These are phyloP conservation scores for Dromiciops gliroides DNA, from an alignment of 2,113 vertebrate species.

Conservation along the genomic window DNA sequence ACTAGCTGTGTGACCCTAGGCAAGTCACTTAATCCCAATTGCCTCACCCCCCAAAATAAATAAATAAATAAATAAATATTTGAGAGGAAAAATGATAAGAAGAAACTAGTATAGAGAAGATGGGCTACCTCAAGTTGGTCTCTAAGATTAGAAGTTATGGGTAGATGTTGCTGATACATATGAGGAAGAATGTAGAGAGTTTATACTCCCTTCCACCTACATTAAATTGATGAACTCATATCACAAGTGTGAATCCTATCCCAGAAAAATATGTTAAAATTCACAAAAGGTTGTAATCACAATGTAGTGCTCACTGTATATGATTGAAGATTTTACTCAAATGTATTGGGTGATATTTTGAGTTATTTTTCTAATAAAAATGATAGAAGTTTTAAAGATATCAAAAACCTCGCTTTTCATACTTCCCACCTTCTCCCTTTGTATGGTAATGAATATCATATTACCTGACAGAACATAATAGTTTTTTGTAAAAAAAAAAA, in stretches of 20 bases:
- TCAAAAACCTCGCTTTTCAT: background rate
- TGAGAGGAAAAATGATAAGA: background rate
- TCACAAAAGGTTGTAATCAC: background rate
- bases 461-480: slow-evolving; percentile 2
- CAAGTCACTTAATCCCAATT: no score
- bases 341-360: background rate
- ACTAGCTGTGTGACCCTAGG: no score
- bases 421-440: background rate
- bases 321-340: background rate
- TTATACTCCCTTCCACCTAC: background rate
- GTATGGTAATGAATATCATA: background rate
- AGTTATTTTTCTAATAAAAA: background rate
- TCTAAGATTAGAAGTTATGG: background rate
- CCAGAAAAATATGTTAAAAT: background rate
- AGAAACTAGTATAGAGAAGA: background rate
- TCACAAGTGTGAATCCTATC: background rate
- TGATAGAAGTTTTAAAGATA: background rate
- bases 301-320: background rate
- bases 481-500: slow-evolving; percentile 1
- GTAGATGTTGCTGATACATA: background rate
- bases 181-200: background rate
- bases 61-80: no score
- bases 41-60: no score
- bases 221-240: background rate
- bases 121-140: background rate